Evolutionary conservation across 1,140 invertebrate species (phyloP), one percentile per base, ranked within the genome.

Genomic region (Euwallacea fornicatus): DNA sequence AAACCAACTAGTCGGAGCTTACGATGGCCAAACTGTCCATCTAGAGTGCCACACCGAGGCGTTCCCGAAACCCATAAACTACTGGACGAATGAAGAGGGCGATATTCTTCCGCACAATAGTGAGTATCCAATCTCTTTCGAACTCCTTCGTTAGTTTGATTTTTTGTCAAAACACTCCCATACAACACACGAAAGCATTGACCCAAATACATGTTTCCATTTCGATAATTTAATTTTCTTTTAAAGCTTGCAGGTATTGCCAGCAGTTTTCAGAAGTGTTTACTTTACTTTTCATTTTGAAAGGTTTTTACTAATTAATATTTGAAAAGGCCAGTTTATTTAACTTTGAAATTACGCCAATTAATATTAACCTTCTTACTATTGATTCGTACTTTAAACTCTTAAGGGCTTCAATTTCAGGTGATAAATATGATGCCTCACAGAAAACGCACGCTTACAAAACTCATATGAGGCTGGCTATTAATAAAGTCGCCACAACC

Each of bases 21-120:
- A 88, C 41, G 82, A 90, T 68, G 91, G 90, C 7, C 88, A 92
- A 67, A 84, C 88, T 75, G 84, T 93, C 73, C 89, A 88, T 0
- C 80, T 94, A 60, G 92, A 95, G 76, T 96, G 93, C 77, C 87
- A 89, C 74, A 93, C 91, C 0, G 93, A 95, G 81, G 93, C 93
- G 0, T 94, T 88, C 84, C 93, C 93, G 0, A 93, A 92, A 78
- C 93, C 93, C 16, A 92, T 94, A 61, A 93, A 92, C 79, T 93
- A 93, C 79, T 93, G 92, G 91, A 92, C 89, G 21, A 85, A 87
- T 73, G 90, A 93, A 71, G 88, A 86, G 42, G 90, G 90, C 63
- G 89, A 92, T 78, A 93, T 92, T 74, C 89, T 93, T 76, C 86
- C 90, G 68, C 86, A 89, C 77, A 88, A 90, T 90, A 83, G 70